Base-by-base conservation (phyloP, 1,140 invertebrate genomes). In the Drosophila sturtevanti region DNA sequence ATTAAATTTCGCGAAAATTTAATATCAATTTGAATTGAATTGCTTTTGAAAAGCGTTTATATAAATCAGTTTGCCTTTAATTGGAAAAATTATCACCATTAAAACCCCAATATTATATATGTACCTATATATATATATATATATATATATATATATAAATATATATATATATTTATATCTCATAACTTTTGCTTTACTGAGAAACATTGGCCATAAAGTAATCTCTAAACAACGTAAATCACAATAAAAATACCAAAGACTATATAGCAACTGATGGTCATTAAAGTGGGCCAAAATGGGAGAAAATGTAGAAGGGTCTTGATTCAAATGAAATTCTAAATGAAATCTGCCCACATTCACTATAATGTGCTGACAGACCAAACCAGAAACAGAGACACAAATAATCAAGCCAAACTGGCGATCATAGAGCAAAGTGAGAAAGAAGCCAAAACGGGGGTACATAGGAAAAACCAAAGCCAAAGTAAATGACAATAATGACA, bases 401-500 rank as follows among this genome's bases (percentile, higher is more conserved):
- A 89, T 89, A 89, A 89, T 84, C 84, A 84, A 69, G 79, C 77
- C 84, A 89, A 89, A 84, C 72, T 69, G 68, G 68, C 54, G 54
- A 56, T 56, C 60, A 37, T 31, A 6, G 27, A 31, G 0, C 27
- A 65, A 12, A 22, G 6, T 4, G 12, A 48, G 41, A 11, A 6
- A 38, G 37, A 44, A 38, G 9, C 60, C 12, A 52, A 11, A 12
- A 16, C 59, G 48, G 51, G 52, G 18, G 41, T 16, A 44, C 38
- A 14, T 41, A 14, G 41, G 16, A 9, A 44, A 16, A 18, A 10
- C 41, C 41, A 48, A 48, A 59, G 71, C 66, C 52, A 51, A 62
- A 89, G 84, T 78, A 89, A 86, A 89, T 89, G 84, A 75, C 84
- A 89, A 89, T 89, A 89, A 89, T 89, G 84, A 89, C 84, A 89